These are phyloP conservation scores for Crematogaster levior DNA, from an alignment of 2,888 invertebrate species.

Conservation along the genomic window DNA sequence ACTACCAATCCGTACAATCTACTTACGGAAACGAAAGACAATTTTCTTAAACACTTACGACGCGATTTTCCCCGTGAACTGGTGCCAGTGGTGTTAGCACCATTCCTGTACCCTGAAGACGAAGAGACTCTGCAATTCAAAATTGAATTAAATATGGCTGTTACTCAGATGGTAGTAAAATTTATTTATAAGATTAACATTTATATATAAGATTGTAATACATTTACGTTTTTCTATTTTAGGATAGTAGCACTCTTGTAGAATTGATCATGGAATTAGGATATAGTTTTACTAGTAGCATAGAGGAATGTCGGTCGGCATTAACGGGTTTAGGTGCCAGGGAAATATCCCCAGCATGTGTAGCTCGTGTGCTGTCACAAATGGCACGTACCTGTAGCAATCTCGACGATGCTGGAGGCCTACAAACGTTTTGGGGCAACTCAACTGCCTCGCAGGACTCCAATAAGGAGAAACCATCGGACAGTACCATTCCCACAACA, in stretches of 20 bases:
- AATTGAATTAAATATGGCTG: slow-evolving; percentile 83
- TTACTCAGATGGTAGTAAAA: slow-evolving; percentile 83
- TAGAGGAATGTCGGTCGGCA: slow-evolving; percentile 95
- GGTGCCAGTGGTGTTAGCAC: slow-evolving; percentile 96
- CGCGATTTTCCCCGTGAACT: slow-evolving; percentile 95
- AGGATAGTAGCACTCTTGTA: slow-evolving; percentile 92
- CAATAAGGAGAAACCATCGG: slow-evolving; percentile 82
- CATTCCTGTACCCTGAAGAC: slow-evolving; percentile 94
- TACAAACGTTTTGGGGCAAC: slow-evolving; percentile 87
- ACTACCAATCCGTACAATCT: slow-evolving; percentile 88
- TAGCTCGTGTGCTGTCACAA: slow-evolving; percentile 94
- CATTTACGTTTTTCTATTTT: slow-evolving; percentile 44
- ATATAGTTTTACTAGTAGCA: slow-evolving; percentile 93
- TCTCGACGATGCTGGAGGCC: slow-evolving; percentile 88
- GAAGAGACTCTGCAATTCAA: slow-evolving; percentile 88
- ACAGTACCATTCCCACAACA: slow-evolving; percentile 86
- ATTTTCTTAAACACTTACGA: slow-evolving; percentile 93
- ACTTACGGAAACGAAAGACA: slow-evolving; percentile 91
- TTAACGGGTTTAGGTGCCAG: slow-evolving; percentile 93
- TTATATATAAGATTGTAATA: too few species aligned
- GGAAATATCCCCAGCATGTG: slow-evolving; percentile 93
- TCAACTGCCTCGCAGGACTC: slow-evolving; percentile 87
- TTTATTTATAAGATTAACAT: too few species aligned
- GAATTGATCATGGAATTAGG: slow-evolving; percentile 97
- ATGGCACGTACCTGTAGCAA: slow-evolving; percentile 95